Base-by-base conservation (phyloP, 2,888 invertebrate genomes). In the Clunio marinus region DNA sequence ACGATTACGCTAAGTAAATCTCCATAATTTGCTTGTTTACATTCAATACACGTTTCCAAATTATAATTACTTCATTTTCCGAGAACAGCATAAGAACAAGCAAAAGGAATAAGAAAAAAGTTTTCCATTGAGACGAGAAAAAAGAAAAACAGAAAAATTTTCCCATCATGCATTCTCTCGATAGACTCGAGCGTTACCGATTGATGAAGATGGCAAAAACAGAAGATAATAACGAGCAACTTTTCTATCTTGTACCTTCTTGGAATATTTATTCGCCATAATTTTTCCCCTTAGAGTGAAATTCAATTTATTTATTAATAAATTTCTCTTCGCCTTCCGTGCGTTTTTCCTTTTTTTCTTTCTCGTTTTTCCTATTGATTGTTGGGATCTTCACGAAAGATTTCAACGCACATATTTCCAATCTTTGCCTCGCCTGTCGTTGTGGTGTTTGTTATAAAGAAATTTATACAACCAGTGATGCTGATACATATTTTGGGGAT, bases 291-390 rank as follows among this genome's bases (percentile, higher is more conserved):
- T 55, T 27, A 22, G 32, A 35, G 45, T 63, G 35, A 66, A 66
- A 66, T 66, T 66, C 51, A 66, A 66, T 66, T 66, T 66, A 66
- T 66, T 66, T 66, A 66, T 66, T 66, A 66, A 66, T 66, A 66
- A 46, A 66, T 66, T 66, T 66, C 46, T 28, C 60, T 60, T 37
- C 60, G 62, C 35, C 24, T 65, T 37, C 17, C 46, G 46, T 28
- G 24, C 37, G 13, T n/a, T 17, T 24, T 41, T 60, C 62, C 8
- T 3, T 13, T 22, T 5, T n/a, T 17, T 13, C 24, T 51, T 24
- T 57, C 57, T 28, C 22, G 8, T n/a, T 15, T 45, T 37, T 28
- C 55, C 17, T 17, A 28, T 66, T 55, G 57, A 57, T 51, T 51
- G 51, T n/a, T 13, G 51, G 51, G 51, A 51, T 51, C 51, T n/a